Conservation (phyloP, 2,113 vertebrate genomes). For the Dasypus novemcinctus region DNA sequence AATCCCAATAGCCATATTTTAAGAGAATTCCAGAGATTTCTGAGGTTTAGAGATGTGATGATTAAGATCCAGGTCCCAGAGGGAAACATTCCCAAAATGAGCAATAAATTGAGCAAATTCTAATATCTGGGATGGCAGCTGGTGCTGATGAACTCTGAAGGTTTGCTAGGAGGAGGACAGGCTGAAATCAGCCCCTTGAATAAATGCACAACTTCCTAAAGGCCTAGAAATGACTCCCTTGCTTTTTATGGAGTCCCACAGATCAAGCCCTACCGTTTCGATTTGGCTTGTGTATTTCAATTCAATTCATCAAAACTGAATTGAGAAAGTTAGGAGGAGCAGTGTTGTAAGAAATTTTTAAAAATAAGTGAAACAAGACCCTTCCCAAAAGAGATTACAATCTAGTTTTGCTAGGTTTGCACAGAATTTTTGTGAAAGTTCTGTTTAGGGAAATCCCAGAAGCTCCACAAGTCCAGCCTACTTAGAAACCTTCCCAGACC, state of each 20-base stretch:
- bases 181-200: background rate
- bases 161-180: background rate
- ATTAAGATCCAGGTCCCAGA: background rate
- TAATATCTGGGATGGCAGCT: background rate
- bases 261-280: background rate
- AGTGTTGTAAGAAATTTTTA: background rate
- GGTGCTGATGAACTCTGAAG: background rate
- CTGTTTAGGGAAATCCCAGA: background rate
- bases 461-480: background rate
- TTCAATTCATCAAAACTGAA: slow-evolving; percentile 4
- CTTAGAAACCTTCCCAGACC: background rate
- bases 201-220: background rate
- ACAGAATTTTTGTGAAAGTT: background rate
- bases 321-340: background rate
- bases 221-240: background rate
- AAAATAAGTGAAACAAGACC: background rate
- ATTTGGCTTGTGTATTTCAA: background rate
- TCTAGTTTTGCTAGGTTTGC: background rate
- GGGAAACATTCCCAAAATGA: slow-evolving; percentile 5
- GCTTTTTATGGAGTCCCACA: background rate
- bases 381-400: background rate
- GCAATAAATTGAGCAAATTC: background rate
- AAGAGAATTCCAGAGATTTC: slow-evolving; percentile 55
- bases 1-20: slow-evolving; percentile 1
- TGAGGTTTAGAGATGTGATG: background rate